Evolutionary conservation across 1,140 invertebrate species (phyloP), one percentile per base, ranked within the genome.

Genomic region (Trialeurodes vaporariorum): DNA sequence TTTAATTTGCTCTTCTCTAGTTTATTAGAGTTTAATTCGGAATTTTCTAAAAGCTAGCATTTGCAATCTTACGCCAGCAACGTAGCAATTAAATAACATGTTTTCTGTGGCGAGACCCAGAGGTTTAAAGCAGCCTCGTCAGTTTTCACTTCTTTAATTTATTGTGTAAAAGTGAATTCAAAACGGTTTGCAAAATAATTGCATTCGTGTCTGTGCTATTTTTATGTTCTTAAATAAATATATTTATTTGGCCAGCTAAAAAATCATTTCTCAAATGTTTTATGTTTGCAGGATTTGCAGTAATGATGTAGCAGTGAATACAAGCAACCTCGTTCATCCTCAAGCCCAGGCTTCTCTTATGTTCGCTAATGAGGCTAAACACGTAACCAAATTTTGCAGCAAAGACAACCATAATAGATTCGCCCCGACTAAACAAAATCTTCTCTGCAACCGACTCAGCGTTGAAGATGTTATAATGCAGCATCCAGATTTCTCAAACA

Each of bases 371-470:
- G 76, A 80, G 71, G 74, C 76, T 5, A 74, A 77, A 24, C 75
- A 81, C 71, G 78, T 84, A 0, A 78, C 76, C 0, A 79, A 83
- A 70, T 87, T 87, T 73, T 87, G 86, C 71, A 84, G 86, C 71
- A 78, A 81, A 49, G 77, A 79, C 2, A 83, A 80, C 65, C 86
- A 87, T 74, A 82, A 87, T 73, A 74, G 78, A 24, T 80, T 82
- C 65, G 83, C 85, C 0, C 86, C 85, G 0, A 87, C 85, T n/a
- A 85, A 85, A 73, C 87, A 88, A 40, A 88, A 88, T 76, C 77
- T 81, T 22, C 77, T 87, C 21, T 88, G 87, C 72, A 75, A 82
- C 63, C 79, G 83, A 59, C 77, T 80, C 49, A 86, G 84, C 71
- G 81, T 83, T 1, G 80, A 83, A 75, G 85, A 87, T 68, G 81